These are phyloP conservation scores for Natator depressus DNA, from an alignment of 2,113 vertebrate genomes.

Conservation along the genomic window DNA sequence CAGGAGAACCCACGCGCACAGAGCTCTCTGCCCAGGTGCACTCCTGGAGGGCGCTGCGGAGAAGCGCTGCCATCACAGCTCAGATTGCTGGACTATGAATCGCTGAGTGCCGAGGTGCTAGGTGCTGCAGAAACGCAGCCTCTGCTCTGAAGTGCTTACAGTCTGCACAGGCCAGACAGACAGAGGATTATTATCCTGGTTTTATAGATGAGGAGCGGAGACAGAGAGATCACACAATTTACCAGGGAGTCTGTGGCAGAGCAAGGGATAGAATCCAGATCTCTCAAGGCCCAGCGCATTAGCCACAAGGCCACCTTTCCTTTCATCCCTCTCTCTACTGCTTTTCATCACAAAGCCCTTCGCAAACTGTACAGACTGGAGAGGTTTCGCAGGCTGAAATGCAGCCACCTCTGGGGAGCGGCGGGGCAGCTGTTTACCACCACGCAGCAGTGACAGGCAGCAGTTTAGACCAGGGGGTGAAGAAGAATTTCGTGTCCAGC, in stretches of 20 bases:
- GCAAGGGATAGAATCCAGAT: neutral
- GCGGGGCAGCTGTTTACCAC: neutral
- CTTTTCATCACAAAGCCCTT: neutral
- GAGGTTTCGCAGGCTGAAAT: neutral
- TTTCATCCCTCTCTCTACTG: neutral
- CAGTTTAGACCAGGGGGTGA: too few relatives aligned
- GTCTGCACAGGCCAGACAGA: neutral
- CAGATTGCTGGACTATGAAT: neutral
- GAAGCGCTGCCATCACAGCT: neutral
- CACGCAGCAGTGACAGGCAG: neutral
- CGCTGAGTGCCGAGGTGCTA: neutral
- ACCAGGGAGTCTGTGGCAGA: neutral
- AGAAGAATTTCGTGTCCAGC: too few relatives aligned
- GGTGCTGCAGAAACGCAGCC: neutral
- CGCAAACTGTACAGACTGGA: neutral
- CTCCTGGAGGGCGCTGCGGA: too few relatives aligned
- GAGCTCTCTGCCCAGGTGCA: too few relatives aligned
- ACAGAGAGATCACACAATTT: neutral
- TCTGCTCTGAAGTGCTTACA: neutral
- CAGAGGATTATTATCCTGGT: neutral
- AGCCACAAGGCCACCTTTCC: neutral
- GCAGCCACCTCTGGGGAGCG: neutral
- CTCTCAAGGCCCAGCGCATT: neutral
- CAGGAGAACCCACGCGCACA: neutral
- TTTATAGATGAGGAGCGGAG: neutral